These are phyloP conservation scores for Pseudobourletiella spinata DNA, from an alignment of 1,140 invertebrate species.

Conservation along the genomic window DNA sequence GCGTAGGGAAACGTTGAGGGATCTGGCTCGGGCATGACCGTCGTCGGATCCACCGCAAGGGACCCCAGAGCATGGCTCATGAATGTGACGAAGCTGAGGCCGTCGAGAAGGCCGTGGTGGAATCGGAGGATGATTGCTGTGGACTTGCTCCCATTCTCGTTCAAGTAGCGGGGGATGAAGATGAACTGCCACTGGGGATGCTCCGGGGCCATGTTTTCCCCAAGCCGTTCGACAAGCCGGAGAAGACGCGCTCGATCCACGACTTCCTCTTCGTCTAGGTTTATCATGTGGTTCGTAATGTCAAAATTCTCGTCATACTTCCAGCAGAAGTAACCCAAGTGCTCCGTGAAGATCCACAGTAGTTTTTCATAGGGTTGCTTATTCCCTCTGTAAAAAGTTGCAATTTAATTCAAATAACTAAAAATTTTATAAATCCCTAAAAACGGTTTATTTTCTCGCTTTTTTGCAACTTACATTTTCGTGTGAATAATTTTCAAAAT, in stretches of 20 bases:
- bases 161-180: not conserved
- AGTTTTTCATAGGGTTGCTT: constrained; percentile 13
- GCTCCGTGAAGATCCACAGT: not conserved
- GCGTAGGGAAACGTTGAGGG: not conserved
- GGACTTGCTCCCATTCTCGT: not conserved
- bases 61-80: not conserved
- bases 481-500: too few species aligned
- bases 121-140: not conserved
- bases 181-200: constrained; percentile 12
- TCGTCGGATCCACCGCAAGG: not conserved
- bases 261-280: not conserved
- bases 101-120: not conserved
- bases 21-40: not conserved
- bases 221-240: not conserved
- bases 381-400: not conserved
- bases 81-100: not conserved
- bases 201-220: not conserved
- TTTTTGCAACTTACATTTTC: too few species aligned
- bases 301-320: not conserved
- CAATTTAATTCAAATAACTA: too few species aligned
- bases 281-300: not conserved
- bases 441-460: too few species aligned
- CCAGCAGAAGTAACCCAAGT: constrained; percentile 2
- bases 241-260: not conserved
- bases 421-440: too few species aligned